phyloP scores from a whole-genome alignment of 2,888 invertebrate species.

The Pristionchus japonicus region DNA sequence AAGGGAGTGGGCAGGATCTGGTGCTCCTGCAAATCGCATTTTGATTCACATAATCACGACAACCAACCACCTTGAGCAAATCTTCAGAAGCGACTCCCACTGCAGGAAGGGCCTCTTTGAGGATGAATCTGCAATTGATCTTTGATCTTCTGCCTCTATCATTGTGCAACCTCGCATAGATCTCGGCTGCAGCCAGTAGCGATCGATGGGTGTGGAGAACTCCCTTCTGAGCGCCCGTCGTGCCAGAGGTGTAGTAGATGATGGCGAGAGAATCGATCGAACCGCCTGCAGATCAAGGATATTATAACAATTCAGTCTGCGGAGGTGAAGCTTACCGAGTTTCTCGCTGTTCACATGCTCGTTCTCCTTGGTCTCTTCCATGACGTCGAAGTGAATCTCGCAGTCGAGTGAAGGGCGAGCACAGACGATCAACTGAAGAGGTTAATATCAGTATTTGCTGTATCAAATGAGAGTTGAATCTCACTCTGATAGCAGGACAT shows the following conservation, averaged over 20 bases:
- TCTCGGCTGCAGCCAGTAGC: conserved; percentile 80
- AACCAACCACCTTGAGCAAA: neutral
- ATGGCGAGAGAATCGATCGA: neutral
- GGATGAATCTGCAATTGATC: neutral
- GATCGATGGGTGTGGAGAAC: conserved; percentile 96
- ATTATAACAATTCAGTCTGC: neutral
- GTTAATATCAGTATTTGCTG: no score
- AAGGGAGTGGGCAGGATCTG: conserved; percentile 5
- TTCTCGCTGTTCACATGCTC: neutral
- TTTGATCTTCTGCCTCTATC: neutral
- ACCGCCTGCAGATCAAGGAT: neutral
- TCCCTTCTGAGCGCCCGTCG: conserved; percentile 96
- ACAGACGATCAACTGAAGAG: neutral
- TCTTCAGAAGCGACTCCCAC: neutral
- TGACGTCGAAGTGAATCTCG: neutral
- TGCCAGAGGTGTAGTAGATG: conserved; percentile 77
- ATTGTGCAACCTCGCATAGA: neutral
- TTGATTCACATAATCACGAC: no score
- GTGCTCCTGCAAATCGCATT: neutral
- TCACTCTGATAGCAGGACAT: neutral
- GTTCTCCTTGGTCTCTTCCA: conserved; percentile 5
- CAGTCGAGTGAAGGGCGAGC: neutral
- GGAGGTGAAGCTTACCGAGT: neutral
- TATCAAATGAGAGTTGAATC: no score
- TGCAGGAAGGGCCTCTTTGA: neutral